Evolutionary conservation across 2,888 invertebrate species (phyloP).

Genomic region (Tortrix viridana): DNA sequence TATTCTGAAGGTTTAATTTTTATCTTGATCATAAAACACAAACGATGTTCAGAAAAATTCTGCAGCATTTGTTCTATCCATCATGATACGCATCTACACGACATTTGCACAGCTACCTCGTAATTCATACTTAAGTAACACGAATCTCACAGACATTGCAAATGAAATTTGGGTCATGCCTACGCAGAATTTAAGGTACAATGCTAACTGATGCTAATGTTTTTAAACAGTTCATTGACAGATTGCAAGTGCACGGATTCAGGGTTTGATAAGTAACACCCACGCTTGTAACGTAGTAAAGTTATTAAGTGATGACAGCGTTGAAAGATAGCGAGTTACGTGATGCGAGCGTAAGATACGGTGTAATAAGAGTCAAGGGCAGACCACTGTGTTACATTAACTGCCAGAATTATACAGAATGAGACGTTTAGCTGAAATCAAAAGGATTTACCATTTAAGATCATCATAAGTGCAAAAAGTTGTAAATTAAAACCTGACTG

Average conservation of each 20-base stretch:
- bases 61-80: constrained; percentile 10
- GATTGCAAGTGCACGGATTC: constrained; percentile 42
- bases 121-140: constrained; percentile 24
- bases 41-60: constrained; percentile 18
- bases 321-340: constrained; percentile 14
- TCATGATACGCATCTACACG: constrained; percentile 28
- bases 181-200: constrained; percentile 48
- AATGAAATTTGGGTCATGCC: constrained; percentile 59
- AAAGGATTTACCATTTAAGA: no score
- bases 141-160: constrained; percentile 28
- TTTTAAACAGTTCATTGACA: constrained; percentile 55
- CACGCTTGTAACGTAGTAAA: constrained; percentile 12
- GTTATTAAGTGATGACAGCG: constrained; percentile 11
- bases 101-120: constrained; percentile 21
- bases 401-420: not conserved
- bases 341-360: not conserved
- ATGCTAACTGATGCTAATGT: constrained; percentile 61
- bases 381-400: not conserved
- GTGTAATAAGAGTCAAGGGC: constrained; percentile 5
- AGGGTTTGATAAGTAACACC: constrained; percentile 33
- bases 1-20: constrained; percentile 5
- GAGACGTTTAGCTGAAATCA: no score
- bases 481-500: no score
- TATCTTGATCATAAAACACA: constrained; percentile 19
- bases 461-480: no score